Evolutionary conservation across 2,888 invertebrate genomes (phyloP).

Genomic region (Pseudococcus viburni): DNA sequence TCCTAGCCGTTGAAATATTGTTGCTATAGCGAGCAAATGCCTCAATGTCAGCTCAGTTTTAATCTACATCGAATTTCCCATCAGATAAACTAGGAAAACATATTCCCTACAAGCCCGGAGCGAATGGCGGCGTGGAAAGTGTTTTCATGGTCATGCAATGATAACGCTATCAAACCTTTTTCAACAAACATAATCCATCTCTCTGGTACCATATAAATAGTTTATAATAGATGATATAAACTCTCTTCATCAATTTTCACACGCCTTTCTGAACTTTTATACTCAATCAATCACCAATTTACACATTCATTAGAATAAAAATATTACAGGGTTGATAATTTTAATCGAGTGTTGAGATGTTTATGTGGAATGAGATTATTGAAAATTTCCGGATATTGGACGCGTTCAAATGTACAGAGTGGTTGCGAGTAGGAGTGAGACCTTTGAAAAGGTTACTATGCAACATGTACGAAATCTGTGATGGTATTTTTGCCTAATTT

Average conservation of each 20-base stretch:
- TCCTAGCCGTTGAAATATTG: neutral
- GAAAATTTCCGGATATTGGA: too few species aligned
- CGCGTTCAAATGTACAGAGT: too few species aligned
- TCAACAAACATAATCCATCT: conserved; percentile 18
- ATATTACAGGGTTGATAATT: neutral
- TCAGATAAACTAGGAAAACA: neutral
- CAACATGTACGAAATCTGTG: too few species aligned
- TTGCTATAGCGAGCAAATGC: neutral
- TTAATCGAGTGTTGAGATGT: neutral
- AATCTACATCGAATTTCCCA: neutral
- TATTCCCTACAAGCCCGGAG: neutral
- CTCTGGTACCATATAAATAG: conserved; percentile 11
- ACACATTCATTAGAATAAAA: neutral
- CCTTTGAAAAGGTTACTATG: too few species aligned
- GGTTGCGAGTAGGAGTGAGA: too few species aligned
- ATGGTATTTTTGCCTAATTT: too few species aligned
- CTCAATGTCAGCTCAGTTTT: neutral
- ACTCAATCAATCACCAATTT: conserved; percentile 11
- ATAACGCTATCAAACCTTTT: conserved; percentile 21
- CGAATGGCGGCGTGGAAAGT: neutral
- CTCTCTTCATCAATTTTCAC: conserved; percentile 18
- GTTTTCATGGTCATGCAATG: conserved; percentile 21
- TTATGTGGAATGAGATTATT: too few species aligned
- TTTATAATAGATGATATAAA: conserved; percentile 20
- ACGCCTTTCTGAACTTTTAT: neutral